Evolutionary conservation across 2,113 vertebrate species (phyloP), one percentile per base, ranked within the genome.

Genomic region (Eurypyga helias): DNA sequence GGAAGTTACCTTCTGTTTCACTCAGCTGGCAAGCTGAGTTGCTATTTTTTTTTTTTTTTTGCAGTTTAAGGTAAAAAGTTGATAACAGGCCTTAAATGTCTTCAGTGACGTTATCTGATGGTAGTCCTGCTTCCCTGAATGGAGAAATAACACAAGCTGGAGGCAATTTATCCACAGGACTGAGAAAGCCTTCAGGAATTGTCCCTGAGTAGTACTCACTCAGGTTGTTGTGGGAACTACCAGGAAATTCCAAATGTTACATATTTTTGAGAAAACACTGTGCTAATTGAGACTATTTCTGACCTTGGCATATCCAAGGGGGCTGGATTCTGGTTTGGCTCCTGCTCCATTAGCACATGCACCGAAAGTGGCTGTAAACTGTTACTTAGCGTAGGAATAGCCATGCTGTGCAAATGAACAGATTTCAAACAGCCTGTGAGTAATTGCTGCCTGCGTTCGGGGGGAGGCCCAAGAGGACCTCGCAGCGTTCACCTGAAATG

Each of bases 281-380:
- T 57, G 23, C 62, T 62, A 6, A 49, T 17, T 72, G 46, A 83
- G 64, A 19, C 51, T 55, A 0, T 28, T 66, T 58, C 83, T 95
- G 67, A 48, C 26, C 13, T 34, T 49, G 45, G 18, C 12, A 7
- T 70, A 1, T 49, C 23, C 43, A 80, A 17, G 51, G 36, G 81
- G 31, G 20, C 34, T 17, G 7, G 16, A 38, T 25, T 29, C 43
- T 92, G 76, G 13, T 28, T 94, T 80, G 57, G 20, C 20, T 66
- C 0, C 0, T 78, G 48, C 73, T 24, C 57, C 2, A 0, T 64
- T 64, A 67, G 29, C 29, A 10, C 28, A 34, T 64, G 28, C 75
- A n/a, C 61, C 86, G 75, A 66, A 48, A 78, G 49, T 11, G 24
- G 41, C 48, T 78, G 31, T 57, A 57, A 84, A 61, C 31, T 26